Base-by-base conservation (phyloP, 2,113 vertebrate genomes). In the Aythya baeri region DNA sequence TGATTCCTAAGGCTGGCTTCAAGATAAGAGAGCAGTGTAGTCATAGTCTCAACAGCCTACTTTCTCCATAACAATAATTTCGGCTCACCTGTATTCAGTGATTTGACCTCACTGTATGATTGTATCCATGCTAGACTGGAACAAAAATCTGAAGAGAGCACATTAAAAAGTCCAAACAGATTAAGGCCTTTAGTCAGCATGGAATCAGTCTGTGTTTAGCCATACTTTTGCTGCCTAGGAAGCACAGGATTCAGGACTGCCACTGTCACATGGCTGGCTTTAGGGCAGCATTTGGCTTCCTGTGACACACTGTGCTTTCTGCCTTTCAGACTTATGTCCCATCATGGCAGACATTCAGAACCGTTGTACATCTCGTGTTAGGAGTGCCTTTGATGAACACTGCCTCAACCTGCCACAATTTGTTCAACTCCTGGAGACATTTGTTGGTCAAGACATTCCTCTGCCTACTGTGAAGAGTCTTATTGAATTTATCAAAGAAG, bases 391-490 rank as follows among this genome's bases (percentile, higher is more conserved):
- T 73, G 95, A 96, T 50, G 89, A 84, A 89, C 84, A 78, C 74
- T 97, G 83, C 73, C 77, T 98, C 75, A 94, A 97, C 70, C 82
- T 95, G 68, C 91, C 96, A 13, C 98, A 97, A 93, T 98, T 98
- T 91, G 97, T 98, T 32, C 98, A 98, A 82, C 84, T 98, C 79
- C 79, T 98, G 95, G 98, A 98, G 88, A 98, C 95, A 8, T 98
- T 98, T 95, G 90, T 98, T 41, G 96, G 97, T 49, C 96, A 98
- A 66, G 91, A 88, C 3, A 8, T 77, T 25, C 75, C 97, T 17
- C 34, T 96, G 70, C 81, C 73, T 79, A 32, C 89, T 55, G 73
- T 98, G 65, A 95, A 98, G 91, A 94, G 36, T 17, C 96, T 98
- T 7, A 9, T 8, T 65, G 83, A 61, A 7, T 98, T 98, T 95